Base-by-base conservation (phyloP, 2,888 invertebrate genomes). In the Notodonta dromedarius region DNA sequence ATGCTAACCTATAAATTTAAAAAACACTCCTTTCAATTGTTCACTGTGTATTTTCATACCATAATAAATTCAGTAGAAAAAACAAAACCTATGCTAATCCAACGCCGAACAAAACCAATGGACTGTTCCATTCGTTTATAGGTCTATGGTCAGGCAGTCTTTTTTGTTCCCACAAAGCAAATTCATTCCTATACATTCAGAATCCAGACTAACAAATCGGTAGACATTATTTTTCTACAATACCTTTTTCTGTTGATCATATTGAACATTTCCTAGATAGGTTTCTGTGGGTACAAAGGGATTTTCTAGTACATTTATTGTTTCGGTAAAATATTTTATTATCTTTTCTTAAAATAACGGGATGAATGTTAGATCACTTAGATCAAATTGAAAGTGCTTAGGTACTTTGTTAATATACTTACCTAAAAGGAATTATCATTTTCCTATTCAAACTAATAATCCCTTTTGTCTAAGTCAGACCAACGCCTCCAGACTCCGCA, bases 271-370 rank as follows among this genome's bases (percentile, higher is more conserved):
- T 55, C n/a, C 55, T 55, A 54, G 9, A 54, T 8, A 55, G 53
- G 55, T 40, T 40, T n/a, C 13, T 35, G 5, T 52, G 7, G 55
- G 8, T 11, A 14, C n/a, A 55, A 40, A 55, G 14, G 40, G 55
- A 14, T 55, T 0, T 7, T 35, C 40, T 40, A 55, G 9, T 55
- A 55, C 39, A 5, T 16, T 12, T 32, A 46, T 56, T 56, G 42
- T 16, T 44, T 42, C 32, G 46, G 42, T 46, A 46, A 46, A 46
- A 6, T 5, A n/a, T n/a, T 46, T 46, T 46, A 12, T 46, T 11
- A 13, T 4, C 9, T 56, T 63, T 63, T 52, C 54, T 53, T 24
- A 12, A 56, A 13, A 51, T 24, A 51, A 51, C 32, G 12, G 32
- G 12, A 32, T n/a, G 13, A n/a, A 5, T 13, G 42, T 0, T 42